phyloP scores from a whole-genome alignment of 2,888 invertebrate species.

The Mystacides longicornis region DNA sequence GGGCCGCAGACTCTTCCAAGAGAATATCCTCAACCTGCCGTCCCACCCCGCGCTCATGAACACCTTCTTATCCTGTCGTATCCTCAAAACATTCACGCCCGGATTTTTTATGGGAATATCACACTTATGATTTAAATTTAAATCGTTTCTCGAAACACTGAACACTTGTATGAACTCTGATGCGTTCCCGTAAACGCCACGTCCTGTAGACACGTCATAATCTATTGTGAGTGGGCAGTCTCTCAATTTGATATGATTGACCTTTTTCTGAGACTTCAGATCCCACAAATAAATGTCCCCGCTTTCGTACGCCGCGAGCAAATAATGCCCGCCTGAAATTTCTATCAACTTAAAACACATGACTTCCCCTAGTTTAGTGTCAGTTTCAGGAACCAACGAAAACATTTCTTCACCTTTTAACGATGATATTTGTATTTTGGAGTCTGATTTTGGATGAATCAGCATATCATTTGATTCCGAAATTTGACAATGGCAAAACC shows the following conservation, averaged over 20 bases:
- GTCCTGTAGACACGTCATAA: constrained; percentile 56
- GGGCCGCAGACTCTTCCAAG: constrained; percentile 67
- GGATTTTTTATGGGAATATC: constrained; percentile 64
- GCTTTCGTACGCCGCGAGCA: constrained; percentile 67
- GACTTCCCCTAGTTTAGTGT: constrained; percentile 50
- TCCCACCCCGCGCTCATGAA: constrained; percentile 73
- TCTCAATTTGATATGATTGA: constrained; percentile 50
- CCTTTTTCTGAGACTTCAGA: constrained; percentile 50
- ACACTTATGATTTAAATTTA: constrained; percentile 49
- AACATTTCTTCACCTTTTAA: constrained; percentile 42
- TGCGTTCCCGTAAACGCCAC: constrained; percentile 61
- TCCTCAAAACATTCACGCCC: constrained; percentile 61
- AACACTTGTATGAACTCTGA: constrained; percentile 57
- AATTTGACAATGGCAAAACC: constrained; percentile 63
- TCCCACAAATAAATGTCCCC: constrained; percentile 69
- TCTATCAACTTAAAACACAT: constrained; percentile 55
- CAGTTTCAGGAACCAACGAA: constrained; percentile 37
- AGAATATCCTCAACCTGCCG: constrained; percentile 65
- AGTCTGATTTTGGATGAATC: constrained; percentile 58
- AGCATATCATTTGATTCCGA: constrained; percentile 54
- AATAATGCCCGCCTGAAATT: constrained; percentile 45
- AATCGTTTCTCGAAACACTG: constrained; percentile 48
- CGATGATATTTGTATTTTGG: constrained; percentile 46
- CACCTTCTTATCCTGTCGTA: constrained; percentile 64
- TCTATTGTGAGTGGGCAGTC: constrained; percentile 66